phyloP scores from a whole-genome alignment of 2,888 invertebrate species.

The Sinodicranocentrus sp. region DNA sequence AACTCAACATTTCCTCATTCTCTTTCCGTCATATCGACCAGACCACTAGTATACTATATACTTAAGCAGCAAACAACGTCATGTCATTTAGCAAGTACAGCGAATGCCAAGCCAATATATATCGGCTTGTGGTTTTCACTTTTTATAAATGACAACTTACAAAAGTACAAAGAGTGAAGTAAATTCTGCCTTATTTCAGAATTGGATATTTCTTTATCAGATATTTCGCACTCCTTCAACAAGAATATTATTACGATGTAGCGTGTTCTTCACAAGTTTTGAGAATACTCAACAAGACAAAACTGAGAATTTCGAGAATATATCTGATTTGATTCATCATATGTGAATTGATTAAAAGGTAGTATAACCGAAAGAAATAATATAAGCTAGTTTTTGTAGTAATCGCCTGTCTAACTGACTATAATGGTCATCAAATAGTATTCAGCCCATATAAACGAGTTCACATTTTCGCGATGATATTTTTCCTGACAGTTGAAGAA shows the following conservation, averaged over 20 bases:
- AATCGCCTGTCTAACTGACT: too few species aligned
- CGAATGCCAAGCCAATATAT: background rate
- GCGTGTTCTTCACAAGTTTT: background rate
- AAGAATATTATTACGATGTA: background rate
- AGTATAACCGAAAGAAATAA: background rate
- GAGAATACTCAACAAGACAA: too few species aligned
- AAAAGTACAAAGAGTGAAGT: background rate
- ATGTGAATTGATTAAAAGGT: background rate
- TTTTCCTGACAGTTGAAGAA: background rate
- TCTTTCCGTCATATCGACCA: constrained; percentile 18
- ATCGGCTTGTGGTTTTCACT: background rate
- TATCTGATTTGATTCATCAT: background rate
- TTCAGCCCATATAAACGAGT: background rate
- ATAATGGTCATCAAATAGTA: too few species aligned
- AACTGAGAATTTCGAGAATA: background rate
- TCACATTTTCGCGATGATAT: background rate
- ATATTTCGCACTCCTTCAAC: too few species aligned
- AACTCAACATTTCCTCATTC: constrained; percentile 8
- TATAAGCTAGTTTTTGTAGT: background rate
- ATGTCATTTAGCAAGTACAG: background rate
- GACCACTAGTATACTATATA: background rate
- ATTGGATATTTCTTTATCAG: too few species aligned
- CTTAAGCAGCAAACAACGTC: background rate
- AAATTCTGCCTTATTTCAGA: background rate
- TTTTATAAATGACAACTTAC: background rate